A percentile compares a stretch with the other conserved stretches of the same genome.
These are phyloP conservation scores for Sesamia inferens DNA, from an alignment of 2,888 invertebrate genomes.

Conservation along the genomic window DNA sequence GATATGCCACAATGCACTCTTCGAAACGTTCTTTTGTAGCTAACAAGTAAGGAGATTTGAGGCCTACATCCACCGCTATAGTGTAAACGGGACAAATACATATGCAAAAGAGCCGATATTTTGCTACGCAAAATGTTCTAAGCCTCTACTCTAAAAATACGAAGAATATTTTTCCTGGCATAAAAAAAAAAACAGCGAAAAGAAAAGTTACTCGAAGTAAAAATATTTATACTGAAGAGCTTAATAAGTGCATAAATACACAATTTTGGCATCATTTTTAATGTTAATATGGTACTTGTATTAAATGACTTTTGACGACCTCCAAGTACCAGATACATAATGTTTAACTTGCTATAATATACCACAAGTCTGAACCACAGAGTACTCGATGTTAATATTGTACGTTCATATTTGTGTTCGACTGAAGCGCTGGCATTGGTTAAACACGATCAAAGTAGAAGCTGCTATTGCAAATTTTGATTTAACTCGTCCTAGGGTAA, in stretches of 20 bases:
- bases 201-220: background rate
- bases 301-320: background rate
- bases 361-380: constrained; percentile 27
- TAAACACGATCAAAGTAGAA: constrained; percentile 39
- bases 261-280: background rate
- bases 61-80: constrained; percentile 48
- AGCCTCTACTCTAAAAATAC: background rate
- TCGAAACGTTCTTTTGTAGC: constrained; percentile 56
- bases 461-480: constrained; percentile 24
- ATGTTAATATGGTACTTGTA: background rate
- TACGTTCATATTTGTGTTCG: constrained; percentile 40
- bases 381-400: constrained; percentile 35
- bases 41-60: constrained; percentile 60
- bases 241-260: background rate
- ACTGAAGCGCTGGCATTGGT: constrained; percentile 23
- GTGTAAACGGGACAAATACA: constrained; percentile 50
- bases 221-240: too few relatives aligned
- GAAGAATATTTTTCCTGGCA: background rate
- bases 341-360: background rate
- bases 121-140: constrained; percentile 21
- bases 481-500: constrained; percentile 2
- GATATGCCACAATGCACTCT: constrained; percentile 61
- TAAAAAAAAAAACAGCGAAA: background rate
- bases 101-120: constrained; percentile 53
- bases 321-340: background rate